Percentiles rank a stretch among this genome's conserved stretches.
Conservation (phyloP, 2,888 invertebrate genomes). For the Apamea monoglypha region DNA sequence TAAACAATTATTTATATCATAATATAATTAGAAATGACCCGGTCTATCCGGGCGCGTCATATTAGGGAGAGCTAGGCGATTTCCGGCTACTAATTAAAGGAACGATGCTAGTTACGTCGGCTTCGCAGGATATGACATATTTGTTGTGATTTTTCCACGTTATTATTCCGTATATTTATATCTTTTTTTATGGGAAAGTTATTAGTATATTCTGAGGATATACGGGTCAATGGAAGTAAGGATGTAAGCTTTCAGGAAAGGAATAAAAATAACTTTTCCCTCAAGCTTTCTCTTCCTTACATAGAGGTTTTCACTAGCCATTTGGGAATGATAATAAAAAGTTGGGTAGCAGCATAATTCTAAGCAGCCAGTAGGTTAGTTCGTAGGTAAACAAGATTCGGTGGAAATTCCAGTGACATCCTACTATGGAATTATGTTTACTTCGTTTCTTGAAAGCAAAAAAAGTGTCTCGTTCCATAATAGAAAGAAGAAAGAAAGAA, state of each 20-base stretch:
- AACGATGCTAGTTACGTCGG: constrained; percentile 76
- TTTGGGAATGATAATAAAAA: background rate
- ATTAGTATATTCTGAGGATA: constrained; percentile 12
- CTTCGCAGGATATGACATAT: constrained; percentile 79
- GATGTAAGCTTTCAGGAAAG: background rate
- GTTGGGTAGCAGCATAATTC: background rate
- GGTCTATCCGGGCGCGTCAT: constrained; percentile 79
- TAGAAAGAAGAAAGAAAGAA: no score
- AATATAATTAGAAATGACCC: constrained; percentile 66
- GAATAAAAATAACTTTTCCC: background rate
- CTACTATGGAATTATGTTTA: background rate
- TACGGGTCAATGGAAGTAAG: background rate
- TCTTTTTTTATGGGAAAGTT: constrained; percentile 15
- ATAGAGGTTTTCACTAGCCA: background rate
- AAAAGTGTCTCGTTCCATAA: background rate
- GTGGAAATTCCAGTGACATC: background rate
- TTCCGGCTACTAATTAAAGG: constrained; percentile 86
- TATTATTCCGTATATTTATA: constrained; percentile 35
- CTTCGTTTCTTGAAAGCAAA: background rate
- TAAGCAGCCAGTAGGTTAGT: background rate
- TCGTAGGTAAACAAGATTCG: background rate
- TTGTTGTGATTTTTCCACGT: constrained; percentile 79
- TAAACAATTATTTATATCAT: constrained; percentile 13
- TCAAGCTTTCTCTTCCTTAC: background rate
- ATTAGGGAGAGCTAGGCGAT: constrained; percentile 80